These are phyloP conservation scores for Lithobates sylvaticus DNA, from an alignment of 2,797 vertebrate genomes.

Conservation along the genomic window DNA sequence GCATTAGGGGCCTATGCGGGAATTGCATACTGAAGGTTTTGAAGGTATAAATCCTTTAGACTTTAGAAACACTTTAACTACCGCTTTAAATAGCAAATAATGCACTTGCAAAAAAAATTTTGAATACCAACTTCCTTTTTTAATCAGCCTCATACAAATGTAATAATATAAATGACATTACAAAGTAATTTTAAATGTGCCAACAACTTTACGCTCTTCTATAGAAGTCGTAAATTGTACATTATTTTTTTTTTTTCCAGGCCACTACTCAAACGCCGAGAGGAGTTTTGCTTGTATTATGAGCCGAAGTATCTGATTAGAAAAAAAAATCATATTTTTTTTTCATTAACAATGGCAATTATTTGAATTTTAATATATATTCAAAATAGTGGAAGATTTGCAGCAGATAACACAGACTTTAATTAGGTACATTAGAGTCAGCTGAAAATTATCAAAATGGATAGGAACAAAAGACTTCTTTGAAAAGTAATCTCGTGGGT, in stretches of 20 bases:
- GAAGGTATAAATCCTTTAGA: too few species aligned
- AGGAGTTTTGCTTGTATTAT: constrained; percentile 9
- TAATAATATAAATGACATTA: neutral
- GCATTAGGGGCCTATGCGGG: too few species aligned
- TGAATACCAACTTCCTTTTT: neutral
- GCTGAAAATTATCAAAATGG: constrained; percentile 29
- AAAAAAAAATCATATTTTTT: constrained; percentile 22
- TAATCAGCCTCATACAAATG: neutral
- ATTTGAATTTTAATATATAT: constrained; percentile 17
- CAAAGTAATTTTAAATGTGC: neutral
- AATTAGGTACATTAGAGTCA: constrained; percentile 34
- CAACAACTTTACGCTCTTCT: neutral
- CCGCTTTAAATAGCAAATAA: too few species aligned
- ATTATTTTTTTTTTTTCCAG: neutral
- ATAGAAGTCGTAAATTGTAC: neutral
- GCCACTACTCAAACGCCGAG: neutral
- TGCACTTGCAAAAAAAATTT: neutral
- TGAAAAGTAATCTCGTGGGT: constrained; percentile 30
- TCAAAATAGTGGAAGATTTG: constrained; percentile 33
- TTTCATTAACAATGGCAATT: constrained; percentile 22
- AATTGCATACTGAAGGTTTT: too few species aligned
- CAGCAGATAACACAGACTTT: constrained; percentile 19
- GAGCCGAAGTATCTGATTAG: neutral
- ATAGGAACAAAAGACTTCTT: constrained; percentile 29
- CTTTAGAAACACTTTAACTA: too few species aligned